Evolutionary conservation across 2,113 vertebrate species (phyloP).

Genomic region (Paraplagusia blochii): DNA sequence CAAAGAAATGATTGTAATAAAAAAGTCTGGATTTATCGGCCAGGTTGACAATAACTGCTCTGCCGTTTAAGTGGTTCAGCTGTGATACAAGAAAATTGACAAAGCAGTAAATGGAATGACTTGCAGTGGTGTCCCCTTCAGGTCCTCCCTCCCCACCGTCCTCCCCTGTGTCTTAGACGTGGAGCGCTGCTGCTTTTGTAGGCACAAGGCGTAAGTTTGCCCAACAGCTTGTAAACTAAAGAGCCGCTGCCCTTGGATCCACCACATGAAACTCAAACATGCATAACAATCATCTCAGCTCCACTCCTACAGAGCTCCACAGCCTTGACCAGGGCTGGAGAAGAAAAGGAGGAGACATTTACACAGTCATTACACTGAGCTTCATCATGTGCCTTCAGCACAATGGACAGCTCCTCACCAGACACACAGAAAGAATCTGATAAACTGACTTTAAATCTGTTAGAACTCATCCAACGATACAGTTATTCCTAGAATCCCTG

Average conservation of each 20-base stretch:
- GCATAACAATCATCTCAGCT: neutral
- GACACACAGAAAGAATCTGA: neutral
- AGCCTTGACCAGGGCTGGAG: neutral
- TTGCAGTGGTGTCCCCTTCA: neutral
- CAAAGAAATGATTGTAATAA: no score
- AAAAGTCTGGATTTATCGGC: no score
- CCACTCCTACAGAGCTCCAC: neutral
- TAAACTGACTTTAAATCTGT: no score
- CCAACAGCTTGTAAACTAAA: neutral
- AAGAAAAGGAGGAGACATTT: neutral
- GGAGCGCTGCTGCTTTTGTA: neutral
- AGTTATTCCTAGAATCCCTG: no score
- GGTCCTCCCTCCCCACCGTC: neutral
- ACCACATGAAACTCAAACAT: neutral
- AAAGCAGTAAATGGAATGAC: no score
- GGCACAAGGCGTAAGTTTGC: neutral
- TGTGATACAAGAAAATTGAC: no score
- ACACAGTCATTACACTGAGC: neutral
- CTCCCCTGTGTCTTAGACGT: neutral
- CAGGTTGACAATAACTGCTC: no score
- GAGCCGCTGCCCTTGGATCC: neutral
- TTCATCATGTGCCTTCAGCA: neutral
- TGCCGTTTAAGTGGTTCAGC: no score
- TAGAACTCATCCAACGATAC: no score
- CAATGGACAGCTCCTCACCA: conserved; percentile 4